Conservation (phyloP, 2,888 invertebrate genomes). For the Adineta ricciae region DNA sequence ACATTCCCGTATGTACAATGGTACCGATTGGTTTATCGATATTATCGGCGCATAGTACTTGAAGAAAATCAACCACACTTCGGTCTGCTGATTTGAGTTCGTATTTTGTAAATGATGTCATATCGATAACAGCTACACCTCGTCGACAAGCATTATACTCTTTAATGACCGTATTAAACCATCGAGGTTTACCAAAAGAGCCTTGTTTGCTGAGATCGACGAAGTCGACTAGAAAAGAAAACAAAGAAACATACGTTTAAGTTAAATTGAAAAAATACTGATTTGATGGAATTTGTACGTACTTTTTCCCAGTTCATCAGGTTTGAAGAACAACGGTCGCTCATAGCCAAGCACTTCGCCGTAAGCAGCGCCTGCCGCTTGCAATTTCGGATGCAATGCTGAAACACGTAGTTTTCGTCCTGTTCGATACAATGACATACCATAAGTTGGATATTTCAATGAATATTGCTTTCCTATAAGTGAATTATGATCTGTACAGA, state of each 20-base stretch:
- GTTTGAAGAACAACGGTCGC: conserved; percentile 72
- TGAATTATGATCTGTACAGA: not conserved
- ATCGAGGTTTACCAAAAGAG: conserved; percentile 78
- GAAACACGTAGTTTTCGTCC: conserved; percentile 66
- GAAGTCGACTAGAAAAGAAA: conserved; percentile 3
- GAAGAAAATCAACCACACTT: conserved; percentile 77
- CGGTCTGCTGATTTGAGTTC: conserved; percentile 77
- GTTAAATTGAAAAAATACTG: not conserved
- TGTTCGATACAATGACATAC: conserved; percentile 36
- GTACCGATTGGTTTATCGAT: conserved; percentile 83
- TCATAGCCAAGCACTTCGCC: conserved; percentile 97
- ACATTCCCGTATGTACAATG: conserved; percentile 94
- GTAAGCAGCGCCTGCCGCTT: conserved; percentile 82
- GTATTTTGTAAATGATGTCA: conserved; percentile 90
- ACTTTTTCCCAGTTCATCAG: conserved; percentile 44
- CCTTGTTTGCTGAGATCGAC: conserved; percentile 35
- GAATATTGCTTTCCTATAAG: conserved; percentile 28
- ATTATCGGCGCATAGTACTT: conserved; percentile 86
- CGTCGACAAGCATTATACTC: conserved; percentile 90
- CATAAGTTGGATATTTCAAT: conserved; percentile 33
- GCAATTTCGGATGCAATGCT: conserved; percentile 79
- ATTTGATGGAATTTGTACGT: conserved; percentile 28
- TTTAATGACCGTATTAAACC: conserved; percentile 74
- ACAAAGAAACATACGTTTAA: not conserved
- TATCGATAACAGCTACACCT: conserved; percentile 80